phyloP scores from a whole-genome alignment of 2,888 invertebrate species.

The Stenoptilia bipunctidactyla region DNA sequence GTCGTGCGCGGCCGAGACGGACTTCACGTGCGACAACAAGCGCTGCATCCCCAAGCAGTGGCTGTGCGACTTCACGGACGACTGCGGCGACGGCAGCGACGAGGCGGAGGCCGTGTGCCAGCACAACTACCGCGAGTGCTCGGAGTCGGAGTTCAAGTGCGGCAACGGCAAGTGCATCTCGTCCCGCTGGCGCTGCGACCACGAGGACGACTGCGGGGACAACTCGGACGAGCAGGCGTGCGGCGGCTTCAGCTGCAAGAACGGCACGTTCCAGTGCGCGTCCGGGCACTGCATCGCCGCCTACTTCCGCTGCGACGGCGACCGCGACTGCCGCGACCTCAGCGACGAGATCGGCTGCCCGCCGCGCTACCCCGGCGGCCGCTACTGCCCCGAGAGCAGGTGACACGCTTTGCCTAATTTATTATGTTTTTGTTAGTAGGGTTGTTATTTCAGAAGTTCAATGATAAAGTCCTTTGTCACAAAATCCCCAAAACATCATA shows the following conservation, averaged over 20 bases:
- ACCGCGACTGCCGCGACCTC: constrained; percentile 89
- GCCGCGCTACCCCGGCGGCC: constrained; percentile 87
- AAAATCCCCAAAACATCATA: too few relatives aligned
- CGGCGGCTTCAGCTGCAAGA: constrained; percentile 86
- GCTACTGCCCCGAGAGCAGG: constrained; percentile 88
- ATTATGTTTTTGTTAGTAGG: background rate
- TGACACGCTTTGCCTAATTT: too few relatives aligned
- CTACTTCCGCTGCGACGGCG: constrained; percentile 91
- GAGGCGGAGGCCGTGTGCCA: constrained; percentile 86
- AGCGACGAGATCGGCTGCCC: constrained; percentile 93
- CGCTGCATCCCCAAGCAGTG: constrained; percentile 91
- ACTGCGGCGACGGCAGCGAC: constrained; percentile 96
- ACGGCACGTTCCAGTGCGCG: constrained; percentile 91
- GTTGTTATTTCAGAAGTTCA: too few relatives aligned
- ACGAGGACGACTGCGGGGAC: constrained; percentile 97
- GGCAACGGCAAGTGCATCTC: constrained; percentile 92
- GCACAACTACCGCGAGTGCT: constrained; percentile 88
- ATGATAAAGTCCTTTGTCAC: too few relatives aligned
- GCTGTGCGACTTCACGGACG: constrained; percentile 97
- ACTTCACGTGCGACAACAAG: constrained; percentile 94
- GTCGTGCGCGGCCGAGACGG: constrained; percentile 86
- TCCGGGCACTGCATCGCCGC: constrained; percentile 94
- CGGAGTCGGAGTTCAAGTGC: constrained; percentile 93
- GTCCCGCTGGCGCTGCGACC: constrained; percentile 93
- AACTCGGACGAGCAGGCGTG: constrained; percentile 91